These are phyloP conservation scores for Zosterops pallidus DNA, from an alignment of 2,113 vertebrate species.

Conservation along the genomic window DNA sequence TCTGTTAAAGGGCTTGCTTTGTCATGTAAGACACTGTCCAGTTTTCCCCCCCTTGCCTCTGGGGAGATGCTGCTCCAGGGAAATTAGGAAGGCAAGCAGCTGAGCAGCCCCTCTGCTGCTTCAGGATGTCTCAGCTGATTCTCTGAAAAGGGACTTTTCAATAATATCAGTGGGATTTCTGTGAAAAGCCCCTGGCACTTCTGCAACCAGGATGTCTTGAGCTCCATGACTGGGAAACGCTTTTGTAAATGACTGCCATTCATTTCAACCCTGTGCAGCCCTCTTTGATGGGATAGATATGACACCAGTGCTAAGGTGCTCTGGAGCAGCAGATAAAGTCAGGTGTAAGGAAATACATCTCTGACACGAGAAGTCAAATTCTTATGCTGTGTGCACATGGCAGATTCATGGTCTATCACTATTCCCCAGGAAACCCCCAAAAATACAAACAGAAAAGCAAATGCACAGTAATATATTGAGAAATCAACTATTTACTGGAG, in stretches of 20 bases:
- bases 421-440: not conserved
- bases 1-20: not conserved
- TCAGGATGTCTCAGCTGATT: not conserved
- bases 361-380: not conserved
- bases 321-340: not conserved
- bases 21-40: not conserved
- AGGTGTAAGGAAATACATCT: not conserved
- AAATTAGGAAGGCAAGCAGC: not conserved
- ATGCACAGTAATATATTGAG: not conserved
- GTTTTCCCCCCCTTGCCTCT: not conserved
- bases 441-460: not conserved
- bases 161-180: not conserved
- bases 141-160: not conserved
- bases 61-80: not conserved
- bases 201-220: not conserved
- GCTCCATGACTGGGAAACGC: not conserved
- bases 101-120: not conserved
- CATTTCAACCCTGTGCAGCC: not conserved
- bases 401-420: accelerated
- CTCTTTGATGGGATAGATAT: not conserved
- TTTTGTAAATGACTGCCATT: not conserved
- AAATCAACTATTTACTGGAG: not conserved
- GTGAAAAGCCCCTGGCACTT: not conserved
- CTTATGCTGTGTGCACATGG: accelerated
- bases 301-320: not conserved